Percentiles rank a stretch among this genome's conserved stretches.
These are phyloP conservation scores for Elachura formosa DNA, from an alignment of 2,113 vertebrate species.

Conservation along the genomic window DNA sequence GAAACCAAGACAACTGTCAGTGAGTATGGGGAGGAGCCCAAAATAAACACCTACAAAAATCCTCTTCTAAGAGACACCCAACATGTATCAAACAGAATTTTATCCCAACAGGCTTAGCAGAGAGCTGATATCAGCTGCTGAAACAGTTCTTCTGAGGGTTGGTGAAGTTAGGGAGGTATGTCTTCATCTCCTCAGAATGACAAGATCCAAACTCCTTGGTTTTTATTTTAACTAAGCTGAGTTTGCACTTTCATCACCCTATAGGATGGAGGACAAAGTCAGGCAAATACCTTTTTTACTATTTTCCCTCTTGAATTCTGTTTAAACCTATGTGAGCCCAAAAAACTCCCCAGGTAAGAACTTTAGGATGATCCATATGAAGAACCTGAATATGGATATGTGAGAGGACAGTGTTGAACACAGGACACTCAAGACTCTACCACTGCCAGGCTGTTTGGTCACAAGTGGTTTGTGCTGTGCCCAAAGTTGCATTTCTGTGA, in stretches of 20 bases:
- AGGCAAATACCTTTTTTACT: background rate
- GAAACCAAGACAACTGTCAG: background rate
- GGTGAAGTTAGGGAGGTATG: background rate
- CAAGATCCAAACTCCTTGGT: background rate
- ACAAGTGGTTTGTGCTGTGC: background rate
- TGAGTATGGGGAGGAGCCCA: background rate
- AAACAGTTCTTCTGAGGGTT: background rate
- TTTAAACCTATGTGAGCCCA: background rate
- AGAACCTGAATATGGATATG: background rate
- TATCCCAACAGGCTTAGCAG: background rate
- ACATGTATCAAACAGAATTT: background rate
- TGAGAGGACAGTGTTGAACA: constrained; percentile 1
- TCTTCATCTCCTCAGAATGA: background rate
- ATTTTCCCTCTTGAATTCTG: background rate
- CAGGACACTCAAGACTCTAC: background rate
- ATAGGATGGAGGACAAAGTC: background rate
- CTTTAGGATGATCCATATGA: background rate
- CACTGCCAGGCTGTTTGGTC: background rate
- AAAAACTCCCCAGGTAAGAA: background rate
- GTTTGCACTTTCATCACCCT: background rate
- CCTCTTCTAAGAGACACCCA: background rate
- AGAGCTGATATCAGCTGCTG: background rate
- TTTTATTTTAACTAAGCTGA: background rate
- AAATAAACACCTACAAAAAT: background rate
- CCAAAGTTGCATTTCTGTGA: background rate